Conservation (phyloP, 2,797 vertebrate genomes). For the Sebastiscus tertius region DNA sequence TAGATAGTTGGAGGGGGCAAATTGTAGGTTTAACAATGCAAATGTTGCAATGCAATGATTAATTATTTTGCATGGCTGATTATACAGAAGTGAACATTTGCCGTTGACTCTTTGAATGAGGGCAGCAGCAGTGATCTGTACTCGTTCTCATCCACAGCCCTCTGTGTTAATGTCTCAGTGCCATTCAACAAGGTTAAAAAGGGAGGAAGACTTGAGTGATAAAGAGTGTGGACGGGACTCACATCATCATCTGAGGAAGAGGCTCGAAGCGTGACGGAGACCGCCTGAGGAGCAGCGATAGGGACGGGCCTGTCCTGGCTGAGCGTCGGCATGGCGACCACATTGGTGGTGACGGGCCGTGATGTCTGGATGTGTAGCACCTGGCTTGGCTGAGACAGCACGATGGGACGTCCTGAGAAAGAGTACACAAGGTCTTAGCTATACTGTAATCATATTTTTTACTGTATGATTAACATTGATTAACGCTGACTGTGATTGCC, state of each 20-base stretch:
- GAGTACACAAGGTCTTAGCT: constrained; percentile 19
- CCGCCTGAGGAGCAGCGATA: constrained; percentile 54
- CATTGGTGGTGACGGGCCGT: constrained; percentile 78
- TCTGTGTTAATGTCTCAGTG: neutral
- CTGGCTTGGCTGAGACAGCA: constrained; percentile 86
- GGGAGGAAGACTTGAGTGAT: neutral
- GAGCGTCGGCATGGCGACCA: constrained; percentile 79
- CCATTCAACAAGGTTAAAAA: neutral
- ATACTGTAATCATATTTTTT: constrained; percentile 39
- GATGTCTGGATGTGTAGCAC: constrained; percentile 89
- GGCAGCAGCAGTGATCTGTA: neutral
- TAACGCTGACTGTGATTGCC: constrained; percentile 22
- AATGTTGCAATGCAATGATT: neutral
- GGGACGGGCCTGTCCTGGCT: constrained; percentile 74
- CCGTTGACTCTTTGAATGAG: neutral
- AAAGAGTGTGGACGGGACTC: constrained; percentile 73
- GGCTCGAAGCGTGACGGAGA: constrained; percentile 62
- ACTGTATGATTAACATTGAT: constrained; percentile 32
- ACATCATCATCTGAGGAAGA: constrained; percentile 87
- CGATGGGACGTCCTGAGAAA: constrained; percentile 82
- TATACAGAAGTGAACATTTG: neutral
- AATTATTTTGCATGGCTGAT: neutral
- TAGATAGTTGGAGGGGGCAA: neutral
- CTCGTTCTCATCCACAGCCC: neutral
- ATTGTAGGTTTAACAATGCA: neutral